Percentiles rank a stretch among this genome's conserved stretches.
phyloP scores from a whole-genome alignment of 2,797 vertebrate genomes.

The Craterocephalus amniculus region DNA sequence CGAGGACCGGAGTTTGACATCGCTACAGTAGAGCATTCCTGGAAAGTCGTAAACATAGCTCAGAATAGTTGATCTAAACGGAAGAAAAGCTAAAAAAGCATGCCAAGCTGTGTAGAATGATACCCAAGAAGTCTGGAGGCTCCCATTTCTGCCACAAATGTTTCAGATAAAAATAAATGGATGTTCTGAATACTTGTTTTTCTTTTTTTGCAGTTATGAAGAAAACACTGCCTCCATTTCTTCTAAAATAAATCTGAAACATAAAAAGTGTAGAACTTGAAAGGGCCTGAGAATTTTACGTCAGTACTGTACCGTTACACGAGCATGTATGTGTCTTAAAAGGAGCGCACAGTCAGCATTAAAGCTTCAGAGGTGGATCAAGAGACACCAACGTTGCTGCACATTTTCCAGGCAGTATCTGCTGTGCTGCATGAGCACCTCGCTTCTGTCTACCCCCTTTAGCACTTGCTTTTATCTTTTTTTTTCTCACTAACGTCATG shows the following conservation, averaged over 20 bases:
- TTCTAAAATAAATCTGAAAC: not conserved
- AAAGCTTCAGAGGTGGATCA: constrained; percentile 38
- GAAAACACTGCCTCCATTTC: not conserved
- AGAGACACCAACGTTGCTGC: constrained; percentile 53
- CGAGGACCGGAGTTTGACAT: not conserved
- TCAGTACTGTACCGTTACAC: constrained; percentile 2
- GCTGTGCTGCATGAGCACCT: constrained; percentile 69
- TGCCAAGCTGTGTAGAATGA: not conserved
- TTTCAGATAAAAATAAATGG: not conserved
- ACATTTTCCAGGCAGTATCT: constrained; percentile 56
- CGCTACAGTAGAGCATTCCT: not conserved
- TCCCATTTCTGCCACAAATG: not conserved
- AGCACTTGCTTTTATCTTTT: constrained; percentile 73
- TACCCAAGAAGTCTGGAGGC: not conserved
- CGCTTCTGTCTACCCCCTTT: constrained; percentile 64
- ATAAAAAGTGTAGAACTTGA: not conserved
- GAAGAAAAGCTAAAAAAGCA: not conserved
- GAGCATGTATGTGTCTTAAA: constrained; percentile 14
- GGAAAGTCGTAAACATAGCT: not conserved
- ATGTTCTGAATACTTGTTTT: not conserved
- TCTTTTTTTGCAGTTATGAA: not conserved
- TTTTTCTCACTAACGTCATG: constrained; percentile 71
- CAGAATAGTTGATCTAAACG: not conserved
- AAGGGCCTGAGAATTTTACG: not conserved
- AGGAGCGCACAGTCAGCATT: constrained; percentile 33